Base-by-base conservation (phyloP, 35 echinoderm and acorn worm species). In the Antedon bifida region DNA sequence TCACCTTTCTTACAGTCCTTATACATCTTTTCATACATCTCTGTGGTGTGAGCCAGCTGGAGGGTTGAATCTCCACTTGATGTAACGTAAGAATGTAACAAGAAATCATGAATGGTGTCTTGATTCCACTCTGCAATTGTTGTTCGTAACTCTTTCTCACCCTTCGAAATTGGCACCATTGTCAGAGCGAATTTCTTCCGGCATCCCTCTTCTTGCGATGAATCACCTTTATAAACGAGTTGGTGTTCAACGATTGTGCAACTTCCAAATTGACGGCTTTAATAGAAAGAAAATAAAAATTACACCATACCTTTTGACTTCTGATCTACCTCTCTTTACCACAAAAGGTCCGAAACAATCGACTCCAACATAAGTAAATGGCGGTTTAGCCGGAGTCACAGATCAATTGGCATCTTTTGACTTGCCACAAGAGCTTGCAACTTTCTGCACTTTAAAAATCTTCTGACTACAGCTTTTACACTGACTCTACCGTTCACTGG, bases 331-430 rank as follows among this genome's bases (percentile, higher is more conserved):
- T 13, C 75, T n/a, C 44, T 83, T 77, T 26, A 83, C 51, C 11
- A 34, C 33, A 31, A 82, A 88, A 39, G 87, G 81, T 2, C 87
- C 87, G 78, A 88, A 88, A 19, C 39, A 83, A 29, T 88, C 81
- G 2, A 88, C 30, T 0, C 87, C 87, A 46, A 75, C 73, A 46
- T 82, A 78, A 5, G 81, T 88, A 32, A 88, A 88, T 0, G 87
- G 81, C 33, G 82, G 81, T 28, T 78, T 32, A 0, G 36, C 36
- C 5, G 39, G 32, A 23, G 55, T 75, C 13, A 85, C 46, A 81
- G 26, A 36, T 82, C 81, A 26, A 30, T 32, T 32, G 87, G 87
- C 30, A 88, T 88, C 34, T 35, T 82, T 19, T 82, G 87, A 36
- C 30, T 42, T 39, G 29, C 34, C 23, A 12, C 42, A 8, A 14